Evolutionary conservation across 1,140 invertebrate species (phyloP).

Genomic region (Tetramorium alpestre): DNA sequence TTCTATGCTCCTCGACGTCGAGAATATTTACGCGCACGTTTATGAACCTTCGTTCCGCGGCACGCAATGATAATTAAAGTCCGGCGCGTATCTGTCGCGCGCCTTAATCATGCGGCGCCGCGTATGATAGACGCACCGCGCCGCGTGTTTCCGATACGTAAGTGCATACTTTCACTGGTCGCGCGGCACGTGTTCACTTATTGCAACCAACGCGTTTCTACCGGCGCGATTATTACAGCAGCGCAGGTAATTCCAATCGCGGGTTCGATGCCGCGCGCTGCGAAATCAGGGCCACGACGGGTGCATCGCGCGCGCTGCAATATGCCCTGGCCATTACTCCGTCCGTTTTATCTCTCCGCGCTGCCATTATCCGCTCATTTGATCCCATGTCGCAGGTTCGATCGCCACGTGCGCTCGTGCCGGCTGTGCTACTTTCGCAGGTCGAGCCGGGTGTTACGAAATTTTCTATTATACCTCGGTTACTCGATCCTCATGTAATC

Average conservation of each 20-base stretch:
- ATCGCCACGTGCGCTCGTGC: not conserved
- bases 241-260: slow-evolving; percentile 35
- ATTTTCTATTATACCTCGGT: slow-evolving; percentile 44
- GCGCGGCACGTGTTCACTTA: slow-evolving; percentile 69
- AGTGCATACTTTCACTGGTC: slow-evolving; percentile 76
- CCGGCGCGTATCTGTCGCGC: slow-evolving; percentile 70
- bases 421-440: slow-evolving; percentile 36
- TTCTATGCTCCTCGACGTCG: not conserved
- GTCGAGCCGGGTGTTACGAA: slow-evolving; percentile 49
- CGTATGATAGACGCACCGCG: slow-evolving; percentile 67
- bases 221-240: slow-evolving; percentile 39
- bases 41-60: slow-evolving; percentile 22
- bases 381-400: slow-evolving; percentile 6
- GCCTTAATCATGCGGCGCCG: slow-evolving; percentile 75
- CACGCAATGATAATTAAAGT: slow-evolving; percentile 69
- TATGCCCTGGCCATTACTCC: slow-evolving; percentile 21
- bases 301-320: slow-evolving; percentile 25
- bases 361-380: slow-evolving; percentile 33
- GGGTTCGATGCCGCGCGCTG: slow-evolving; percentile 11
- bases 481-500: slow-evolving; percentile 39
- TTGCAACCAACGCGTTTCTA: slow-evolving; percentile 26
- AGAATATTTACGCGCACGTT: slow-evolving; percentile 30
- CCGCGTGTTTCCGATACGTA: slow-evolving; percentile 68
- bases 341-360: slow-evolving; percentile 33
- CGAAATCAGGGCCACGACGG: slow-evolving; percentile 58